These are phyloP conservation scores for Rhabdomys pumilio DNA, from an alignment of 2,797 vertebrate species.

Conservation along the genomic window DNA sequence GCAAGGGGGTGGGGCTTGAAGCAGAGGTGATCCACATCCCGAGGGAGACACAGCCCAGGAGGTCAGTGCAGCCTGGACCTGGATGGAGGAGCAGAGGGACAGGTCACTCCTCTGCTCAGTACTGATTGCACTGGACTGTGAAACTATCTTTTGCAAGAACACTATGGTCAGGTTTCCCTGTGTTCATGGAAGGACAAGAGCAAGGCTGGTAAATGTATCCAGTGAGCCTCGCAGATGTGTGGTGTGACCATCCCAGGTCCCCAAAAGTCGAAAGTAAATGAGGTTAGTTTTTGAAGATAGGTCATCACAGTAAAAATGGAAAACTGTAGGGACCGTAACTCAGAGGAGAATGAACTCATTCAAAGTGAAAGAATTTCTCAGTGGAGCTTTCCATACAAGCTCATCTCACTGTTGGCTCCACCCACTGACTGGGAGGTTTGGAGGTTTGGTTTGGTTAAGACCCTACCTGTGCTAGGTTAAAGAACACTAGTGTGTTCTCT, in stretches of 20 bases:
- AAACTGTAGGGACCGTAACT: not conserved
- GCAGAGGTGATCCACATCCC: not conserved
- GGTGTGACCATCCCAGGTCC: not conserved
- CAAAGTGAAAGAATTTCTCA: not conserved
- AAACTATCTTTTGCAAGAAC: slow-evolving; percentile 42
- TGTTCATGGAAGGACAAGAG: not conserved
- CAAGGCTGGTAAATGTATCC: not conserved
- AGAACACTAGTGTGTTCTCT: not conserved
- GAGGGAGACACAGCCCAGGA: not conserved
- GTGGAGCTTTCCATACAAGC: not conserved
- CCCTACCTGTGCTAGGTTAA: not conserved
- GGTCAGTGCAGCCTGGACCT: not conserved
- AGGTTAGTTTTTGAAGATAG: not conserved
- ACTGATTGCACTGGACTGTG: slow-evolving; percentile 35
- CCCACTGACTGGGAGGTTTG: not conserved
- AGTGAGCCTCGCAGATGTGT: not conserved
- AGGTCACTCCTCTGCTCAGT: not conserved
- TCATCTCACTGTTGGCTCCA: not conserved
- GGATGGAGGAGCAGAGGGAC: slow-evolving; percentile 15
- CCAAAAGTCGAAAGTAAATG: slow-evolving; percentile 16
- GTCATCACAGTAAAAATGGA: slow-evolving; percentile 48
- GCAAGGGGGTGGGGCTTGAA: not conserved
- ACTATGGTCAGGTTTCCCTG: not conserved
- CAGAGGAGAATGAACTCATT: not conserved
- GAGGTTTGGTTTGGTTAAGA: slow-evolving; percentile 51